Evolutionary conservation across 2,113 vertebrate species (phyloP), one percentile per base, ranked within the genome.

Genomic region (Argyrosomus japonicus): DNA sequence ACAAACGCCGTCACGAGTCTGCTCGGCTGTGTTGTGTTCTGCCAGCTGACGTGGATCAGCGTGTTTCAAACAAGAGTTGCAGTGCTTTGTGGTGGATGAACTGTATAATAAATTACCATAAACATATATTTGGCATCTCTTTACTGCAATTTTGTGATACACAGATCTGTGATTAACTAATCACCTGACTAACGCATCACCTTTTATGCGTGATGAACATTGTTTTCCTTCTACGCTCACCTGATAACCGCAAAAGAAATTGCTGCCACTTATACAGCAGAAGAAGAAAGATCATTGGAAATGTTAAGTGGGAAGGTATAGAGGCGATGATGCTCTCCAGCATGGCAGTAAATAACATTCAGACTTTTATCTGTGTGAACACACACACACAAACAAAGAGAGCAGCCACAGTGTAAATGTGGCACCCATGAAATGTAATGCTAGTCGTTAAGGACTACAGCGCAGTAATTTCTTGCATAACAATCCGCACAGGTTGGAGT

Each of bases 371-470:
- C 62, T 54, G 21, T 12, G 32, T 36, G 32, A 74, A n/a, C n/a
- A 40, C 19, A 68, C 58, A 75, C 21, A 80, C 40, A 62, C 56
- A 69, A 25, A 62, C 21, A 75, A 25, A 71, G 62, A 43, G 29
- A 75, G 27, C 65, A 32, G 53, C 56, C 61, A 70, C 19, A 40
- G 74, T 40, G 64, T 63, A 71, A 80, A 82, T 78, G 45, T 68
- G 75, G 74, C 79, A 76, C 27, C 54, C 43, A 61, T 83, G 81
- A 82, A 81, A 85, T 82, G 69, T 56, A 75, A 83, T 27, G 32
- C 61, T 53, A 58, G 69, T 61, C 43, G 32, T 84, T 85, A 79
- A 71, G 71, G 23, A 62, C 27, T 27, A 18, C 29, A 68, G 54
- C 69, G 18, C 40, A 75, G 64, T 87, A 62, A 92, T 85, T 82